Evolutionary conservation across 2,888 invertebrate species (phyloP).

Genomic region (Erebia epiphron): DNA sequence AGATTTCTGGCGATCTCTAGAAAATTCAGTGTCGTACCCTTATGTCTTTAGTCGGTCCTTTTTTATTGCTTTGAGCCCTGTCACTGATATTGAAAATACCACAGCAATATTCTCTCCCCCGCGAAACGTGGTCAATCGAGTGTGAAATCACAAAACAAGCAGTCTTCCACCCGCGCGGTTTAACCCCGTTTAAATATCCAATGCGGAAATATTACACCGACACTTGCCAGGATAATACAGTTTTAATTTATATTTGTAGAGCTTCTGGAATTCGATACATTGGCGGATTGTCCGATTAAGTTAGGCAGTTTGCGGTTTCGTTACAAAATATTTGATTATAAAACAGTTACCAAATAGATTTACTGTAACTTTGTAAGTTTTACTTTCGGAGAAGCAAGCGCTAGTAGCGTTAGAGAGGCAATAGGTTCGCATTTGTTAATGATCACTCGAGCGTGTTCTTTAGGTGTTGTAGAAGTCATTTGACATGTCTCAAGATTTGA

Average conservation of each 20-base stretch:
- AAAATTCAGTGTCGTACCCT: too few species aligned
- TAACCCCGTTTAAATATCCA: slow-evolving; percentile 10
- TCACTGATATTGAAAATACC: slow-evolving; percentile 2
- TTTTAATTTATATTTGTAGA: slow-evolving; percentile 13
- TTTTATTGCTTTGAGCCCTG: not conserved
- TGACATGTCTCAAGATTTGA: not conserved
- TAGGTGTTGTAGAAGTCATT: too few species aligned
- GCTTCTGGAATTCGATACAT: slow-evolving; percentile 12
- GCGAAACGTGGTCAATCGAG: slow-evolving; percentile 22
- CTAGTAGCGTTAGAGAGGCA: too few species aligned
- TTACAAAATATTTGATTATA: not conserved
- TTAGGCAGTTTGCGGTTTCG: not conserved
- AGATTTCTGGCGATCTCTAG: too few species aligned
- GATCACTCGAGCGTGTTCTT: too few species aligned
- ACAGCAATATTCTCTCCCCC: not conserved
- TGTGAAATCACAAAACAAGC: slow-evolving; percentile 22
- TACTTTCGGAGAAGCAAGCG: too few species aligned
- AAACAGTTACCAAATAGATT: not conserved
- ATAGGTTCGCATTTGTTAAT: too few species aligned
- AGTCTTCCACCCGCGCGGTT: slow-evolving; percentile 5
- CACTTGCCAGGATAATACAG: slow-evolving; percentile 2
- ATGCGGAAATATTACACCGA: slow-evolving; percentile 19
- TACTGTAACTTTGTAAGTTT: too few species aligned
- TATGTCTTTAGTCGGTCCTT: not conserved
- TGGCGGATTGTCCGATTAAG: not conserved